These are phyloP conservation scores for Perdita meconis DNA, from an alignment of 2,888 invertebrate genomes.

Conservation along the genomic window DNA sequence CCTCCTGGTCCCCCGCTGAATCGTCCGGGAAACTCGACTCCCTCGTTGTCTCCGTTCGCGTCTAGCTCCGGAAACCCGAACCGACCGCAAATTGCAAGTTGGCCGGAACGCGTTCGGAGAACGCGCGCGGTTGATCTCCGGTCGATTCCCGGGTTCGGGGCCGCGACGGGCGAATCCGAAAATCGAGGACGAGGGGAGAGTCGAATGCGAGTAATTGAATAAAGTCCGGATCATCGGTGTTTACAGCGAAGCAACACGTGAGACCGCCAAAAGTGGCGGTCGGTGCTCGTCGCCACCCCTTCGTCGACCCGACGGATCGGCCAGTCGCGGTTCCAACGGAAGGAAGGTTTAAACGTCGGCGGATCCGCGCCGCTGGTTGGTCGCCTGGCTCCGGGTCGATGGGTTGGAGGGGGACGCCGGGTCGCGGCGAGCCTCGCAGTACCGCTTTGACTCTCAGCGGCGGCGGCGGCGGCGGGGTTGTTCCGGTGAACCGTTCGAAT, in stretches of 20 bases:
- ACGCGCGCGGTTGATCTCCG: not conserved
- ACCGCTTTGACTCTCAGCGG: conserved; percentile 80
- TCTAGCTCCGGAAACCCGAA: not conserved
- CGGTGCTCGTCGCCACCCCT: conserved; percentile 39
- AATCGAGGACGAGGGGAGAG: too few relatives aligned
- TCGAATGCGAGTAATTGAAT: conserved; percentile 48
- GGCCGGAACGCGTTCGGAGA: not conserved
- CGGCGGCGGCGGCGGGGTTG: conserved; percentile 54
- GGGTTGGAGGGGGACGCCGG: conserved; percentile 78
- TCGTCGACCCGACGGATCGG: conserved; percentile 32
- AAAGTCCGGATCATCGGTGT: conserved; percentile 54
- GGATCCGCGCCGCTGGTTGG: conserved; percentile 70
- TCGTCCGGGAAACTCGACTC: not conserved
- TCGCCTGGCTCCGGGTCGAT: conserved; percentile 76
- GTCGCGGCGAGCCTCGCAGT: conserved; percentile 78
- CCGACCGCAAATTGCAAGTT: conserved; percentile 1
- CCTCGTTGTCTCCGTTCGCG: not conserved
- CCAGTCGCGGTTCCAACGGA: conserved; percentile 54
- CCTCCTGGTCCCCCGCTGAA: not conserved
- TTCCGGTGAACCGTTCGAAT: not conserved
- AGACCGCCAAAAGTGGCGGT: conserved; percentile 61
- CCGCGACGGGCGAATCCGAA: not conserved
- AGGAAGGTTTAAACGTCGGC: conserved; percentile 59
- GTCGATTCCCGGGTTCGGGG: not conserved
- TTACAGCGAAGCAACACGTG: conserved; percentile 73